phyloP scores from a whole-genome alignment of 2,888 invertebrate species.

The Timandra comae region DNA sequence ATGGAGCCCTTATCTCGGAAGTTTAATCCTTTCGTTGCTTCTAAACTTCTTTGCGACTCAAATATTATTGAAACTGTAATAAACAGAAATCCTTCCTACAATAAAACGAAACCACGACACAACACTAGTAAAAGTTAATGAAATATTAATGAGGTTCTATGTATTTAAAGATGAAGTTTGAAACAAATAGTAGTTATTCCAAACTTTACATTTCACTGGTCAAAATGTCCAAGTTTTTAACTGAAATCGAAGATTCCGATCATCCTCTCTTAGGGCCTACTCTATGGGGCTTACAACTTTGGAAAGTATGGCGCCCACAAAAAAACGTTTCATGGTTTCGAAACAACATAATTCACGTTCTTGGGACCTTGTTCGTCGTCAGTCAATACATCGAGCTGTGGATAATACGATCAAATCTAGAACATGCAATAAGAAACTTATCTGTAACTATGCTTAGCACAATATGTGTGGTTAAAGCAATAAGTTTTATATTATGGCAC shows the following conservation, averaged over 20 bases:
- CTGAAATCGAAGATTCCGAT: constrained; percentile 35
- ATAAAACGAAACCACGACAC: too few species aligned
- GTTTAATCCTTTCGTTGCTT: too few species aligned
- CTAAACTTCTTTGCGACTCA: too few species aligned
- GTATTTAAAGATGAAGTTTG: too few species aligned
- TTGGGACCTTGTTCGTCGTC: constrained; percentile 41
- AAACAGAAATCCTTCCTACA: too few species aligned
- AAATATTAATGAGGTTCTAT: too few species aligned
- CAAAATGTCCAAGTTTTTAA: constrained; percentile 29
- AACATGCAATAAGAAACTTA: constrained; percentile 48
- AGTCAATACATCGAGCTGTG: constrained; percentile 57
- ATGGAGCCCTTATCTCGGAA: too few species aligned
- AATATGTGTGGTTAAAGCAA: constrained; percentile 49
- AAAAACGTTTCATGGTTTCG: constrained; percentile 20
- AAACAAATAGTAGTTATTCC: too few species aligned
- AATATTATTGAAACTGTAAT: too few species aligned
- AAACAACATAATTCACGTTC: constrained; percentile 36
- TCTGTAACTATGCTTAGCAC: constrained; percentile 55
- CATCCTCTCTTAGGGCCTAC: constrained; percentile 46
- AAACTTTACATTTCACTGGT: too few species aligned
- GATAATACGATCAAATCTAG: constrained; percentile 39
- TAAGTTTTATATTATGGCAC: constrained; percentile 50
- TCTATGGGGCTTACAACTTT: constrained; percentile 36
- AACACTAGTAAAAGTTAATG: too few species aligned
- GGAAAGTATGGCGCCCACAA: constrained; percentile 46